Evolutionary conservation across 2,113 vertebrate species (phyloP), one percentile per base, ranked within the genome.

Genomic region (Thalassarche chlororhynchos): DNA sequence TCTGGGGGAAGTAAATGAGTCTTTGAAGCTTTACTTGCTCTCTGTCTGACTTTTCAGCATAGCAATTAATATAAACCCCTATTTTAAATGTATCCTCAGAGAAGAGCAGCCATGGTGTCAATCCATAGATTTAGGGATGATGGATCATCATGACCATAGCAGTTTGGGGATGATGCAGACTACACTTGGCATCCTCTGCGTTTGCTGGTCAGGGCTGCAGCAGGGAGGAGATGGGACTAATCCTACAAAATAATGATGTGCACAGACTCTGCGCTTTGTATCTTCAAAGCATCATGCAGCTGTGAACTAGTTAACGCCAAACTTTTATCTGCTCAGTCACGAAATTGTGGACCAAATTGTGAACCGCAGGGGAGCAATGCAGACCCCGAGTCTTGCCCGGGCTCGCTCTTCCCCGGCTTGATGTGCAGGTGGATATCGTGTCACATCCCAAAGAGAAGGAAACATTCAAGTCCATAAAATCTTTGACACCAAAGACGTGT

Each of bases 241-340:
- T 47, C 54, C 26, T 71, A 28, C 42, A 46, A n/a, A 91, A 57
- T 10, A 34, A 32, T 0, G 0, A 5, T 1, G 24, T 31, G 29
- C 29, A 2, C 46, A 23, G 21, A 14, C 42, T 23, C 36, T 7
- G 12, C 0, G 0, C 28, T 69, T 65, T 40, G 31, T 52, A 0
- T 36, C 60, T 54, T 51, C 64, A 71, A 15, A 38, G 26, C 58
- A 15, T 83, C 58, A 13, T 1, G 2, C 12, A 36, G 69, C 84
- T 65, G 76, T 42, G 68, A 72, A 5, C 14, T 49, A 26, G 5
- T 58, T 34, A 57, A 46, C 0, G 1, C 32, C 61, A 38, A 24
- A 14, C 60, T 40, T 79, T 9, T 15, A 19, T 28, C 71, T 64
- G 38, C 68, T 77, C 0, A 0, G 14, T 76, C 62, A 32, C 4